Evolutionary conservation across 2,888 invertebrate species (phyloP).

Genomic region (Leucophenga maculata): DNA sequence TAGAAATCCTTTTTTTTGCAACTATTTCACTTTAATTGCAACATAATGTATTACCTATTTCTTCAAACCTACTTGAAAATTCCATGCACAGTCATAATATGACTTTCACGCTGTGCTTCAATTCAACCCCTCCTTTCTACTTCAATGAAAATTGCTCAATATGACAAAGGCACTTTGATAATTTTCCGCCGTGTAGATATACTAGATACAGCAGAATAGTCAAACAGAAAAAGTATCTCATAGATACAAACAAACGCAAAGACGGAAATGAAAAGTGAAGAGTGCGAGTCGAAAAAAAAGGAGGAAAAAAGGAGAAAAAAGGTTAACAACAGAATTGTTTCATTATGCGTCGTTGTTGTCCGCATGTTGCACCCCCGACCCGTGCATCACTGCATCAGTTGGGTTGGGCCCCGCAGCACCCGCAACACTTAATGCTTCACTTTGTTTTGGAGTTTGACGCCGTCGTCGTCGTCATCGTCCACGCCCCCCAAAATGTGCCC

Average conservation of each 20-base stretch:
- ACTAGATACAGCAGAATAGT: not conserved
- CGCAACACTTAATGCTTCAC: conserved; percentile 11
- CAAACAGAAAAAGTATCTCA: not conserved
- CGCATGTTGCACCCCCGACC: conserved; percentile 39
- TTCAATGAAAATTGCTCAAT: too few relatives aligned
- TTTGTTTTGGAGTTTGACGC: not conserved
- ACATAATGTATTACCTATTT: too few relatives aligned
- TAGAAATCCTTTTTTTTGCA: too few relatives aligned
- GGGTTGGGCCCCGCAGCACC: conserved; percentile 18
- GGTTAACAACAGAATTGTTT: conserved; percentile 64
- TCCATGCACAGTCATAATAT: too few relatives aligned
- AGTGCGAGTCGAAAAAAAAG: not conserved
- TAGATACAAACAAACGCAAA: conserved; percentile 5
- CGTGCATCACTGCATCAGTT: not conserved
- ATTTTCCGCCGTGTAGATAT: conserved; percentile 3
- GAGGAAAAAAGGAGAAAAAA: conserved; percentile 41
- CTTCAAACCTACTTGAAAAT: too few relatives aligned
- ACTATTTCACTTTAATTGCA: too few relatives aligned
- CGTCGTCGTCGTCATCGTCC: not conserved
- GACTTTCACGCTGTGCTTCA: too few relatives aligned
- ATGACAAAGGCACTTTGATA: not conserved
- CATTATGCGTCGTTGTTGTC: conserved; percentile 29
- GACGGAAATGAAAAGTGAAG: conserved; percentile 25
- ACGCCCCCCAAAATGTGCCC: not conserved
- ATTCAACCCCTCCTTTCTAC: too few relatives aligned